phyloP scores from a whole-genome alignment of 1,140 invertebrate genomes.

The Gonatopus flavifemur region DNA sequence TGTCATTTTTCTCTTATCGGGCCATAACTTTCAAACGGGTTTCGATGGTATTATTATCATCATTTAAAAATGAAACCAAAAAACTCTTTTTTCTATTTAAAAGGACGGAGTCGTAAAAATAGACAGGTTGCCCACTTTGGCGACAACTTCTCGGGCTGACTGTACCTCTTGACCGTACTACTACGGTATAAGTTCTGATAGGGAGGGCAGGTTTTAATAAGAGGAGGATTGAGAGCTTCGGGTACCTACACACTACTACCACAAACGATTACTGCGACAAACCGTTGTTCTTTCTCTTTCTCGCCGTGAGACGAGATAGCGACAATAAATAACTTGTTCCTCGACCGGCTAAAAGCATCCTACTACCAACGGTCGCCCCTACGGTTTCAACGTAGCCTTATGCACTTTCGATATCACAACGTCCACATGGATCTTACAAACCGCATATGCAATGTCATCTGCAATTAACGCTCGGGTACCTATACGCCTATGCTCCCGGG shows the following conservation, averaged over 20 bases:
- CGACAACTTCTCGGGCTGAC: constrained; percentile 33
- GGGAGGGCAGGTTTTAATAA: constrained; percentile 57
- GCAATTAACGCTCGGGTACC: too few relatives aligned
- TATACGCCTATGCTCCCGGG: too few relatives aligned
- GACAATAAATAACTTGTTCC: constrained; percentile 59
- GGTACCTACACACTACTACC: constrained; percentile 31
- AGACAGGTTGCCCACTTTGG: too few relatives aligned
- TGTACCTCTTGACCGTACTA: constrained; percentile 33
- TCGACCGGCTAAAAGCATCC: constrained; percentile 51
- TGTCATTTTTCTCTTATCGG: too few relatives aligned
- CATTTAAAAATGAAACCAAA: too few relatives aligned
- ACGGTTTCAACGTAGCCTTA: constrained; percentile 8
- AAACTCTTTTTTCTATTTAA: too few relatives aligned
- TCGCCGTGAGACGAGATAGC: constrained; percentile 46
- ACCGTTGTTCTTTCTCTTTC: constrained; percentile 25
- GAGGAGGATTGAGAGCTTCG: constrained; percentile 53
- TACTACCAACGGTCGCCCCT: constrained; percentile 23
- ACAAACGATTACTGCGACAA: too few relatives aligned
- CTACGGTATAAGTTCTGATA: constrained; percentile 50
- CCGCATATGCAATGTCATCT: too few relatives aligned
- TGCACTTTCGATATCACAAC: constrained; percentile 10
- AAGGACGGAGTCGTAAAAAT: too few relatives aligned
- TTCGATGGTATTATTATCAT: too few relatives aligned
- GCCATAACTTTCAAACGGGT: too few relatives aligned
- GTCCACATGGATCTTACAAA: too few relatives aligned